Base-by-base conservation (phyloP, 2,113 vertebrate genomes). In the Microtus ochrogaster region DNA sequence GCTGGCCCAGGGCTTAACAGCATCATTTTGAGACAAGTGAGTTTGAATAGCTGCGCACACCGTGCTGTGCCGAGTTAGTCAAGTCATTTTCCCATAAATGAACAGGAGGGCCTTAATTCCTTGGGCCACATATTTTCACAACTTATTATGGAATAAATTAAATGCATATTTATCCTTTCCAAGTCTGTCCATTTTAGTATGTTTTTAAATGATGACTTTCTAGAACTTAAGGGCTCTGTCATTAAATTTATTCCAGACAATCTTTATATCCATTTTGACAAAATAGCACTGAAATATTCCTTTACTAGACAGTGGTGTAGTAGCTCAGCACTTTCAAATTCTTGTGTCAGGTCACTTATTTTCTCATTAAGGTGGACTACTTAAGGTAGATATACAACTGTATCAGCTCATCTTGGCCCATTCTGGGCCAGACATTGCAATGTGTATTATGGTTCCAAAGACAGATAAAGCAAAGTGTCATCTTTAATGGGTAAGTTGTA, bases 21-120 rank as follows among this genome's bases (percentile, higher is more conserved):
- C 81, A 90, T 96, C 97, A 68, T 98, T 97, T 97, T 98, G 95
- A 98, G 95, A 97, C 90, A 47, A 90, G 81, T 92, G 94, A 92
- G 55, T 81, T 96, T 24, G 28, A 96, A 96, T 87, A 96, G 94
- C 77, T 94, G 79, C 89, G 73, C 73, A 78, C 74, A 83, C 94
- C 70, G 17, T 96, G 94, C 92, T 90, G 13, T 93, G 95, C 79
- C 83, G 79, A 89, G 95, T 97, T 96, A 94, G 96, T 88, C 95
- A 97, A 88, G 58, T 89, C 96, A 92, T 96, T 94, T 98, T 96
- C 14, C 68, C 94, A 97, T 94, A 97, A 89, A 86, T 93, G 96
- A 96, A 90, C 85, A 66, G 76, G 77, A 47, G 83, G 68, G 96
- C 92, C 96, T 96, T 96, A 97, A 86, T 92, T 95, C 66, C 58